A percentile compares a stretch with the other conserved stretches of the same genome.
Evolutionary conservation across 2,113 vertebrate genomes (phyloP).

Genomic region (Eupsittula cactorum): DNA sequence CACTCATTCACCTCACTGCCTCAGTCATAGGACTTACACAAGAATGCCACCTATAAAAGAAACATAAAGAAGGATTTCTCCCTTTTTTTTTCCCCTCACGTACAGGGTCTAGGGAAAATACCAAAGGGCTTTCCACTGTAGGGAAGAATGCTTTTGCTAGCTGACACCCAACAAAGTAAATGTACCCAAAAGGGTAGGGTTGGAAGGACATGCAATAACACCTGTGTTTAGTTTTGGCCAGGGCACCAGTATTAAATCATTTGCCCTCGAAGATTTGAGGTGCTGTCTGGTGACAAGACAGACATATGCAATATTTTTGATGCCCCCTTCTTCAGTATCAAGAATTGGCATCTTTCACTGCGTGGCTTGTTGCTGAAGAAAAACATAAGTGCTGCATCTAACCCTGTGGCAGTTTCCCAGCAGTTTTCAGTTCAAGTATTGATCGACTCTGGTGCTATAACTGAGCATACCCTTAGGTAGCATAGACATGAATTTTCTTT

Average conservation of each 20-base stretch:
- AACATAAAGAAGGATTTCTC: background rate
- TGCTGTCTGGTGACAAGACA: background rate
- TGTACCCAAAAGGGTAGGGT: background rate
- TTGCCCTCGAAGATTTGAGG: background rate
- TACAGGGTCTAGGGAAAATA: background rate
- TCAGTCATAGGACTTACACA: background rate
- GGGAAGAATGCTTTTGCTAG: background rate
- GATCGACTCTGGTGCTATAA: background rate
- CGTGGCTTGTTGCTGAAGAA: background rate
- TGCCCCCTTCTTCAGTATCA: background rate
- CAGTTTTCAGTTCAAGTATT: background rate
- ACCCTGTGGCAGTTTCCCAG: background rate
- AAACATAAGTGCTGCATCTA: background rate
- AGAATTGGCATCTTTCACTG: background rate
- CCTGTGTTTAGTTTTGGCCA: background rate
- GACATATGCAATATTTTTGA: background rate
- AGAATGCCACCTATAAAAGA: background rate
- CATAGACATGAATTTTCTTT: background rate
- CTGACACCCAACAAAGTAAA: background rate
- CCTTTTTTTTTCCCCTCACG: fast-evolving
- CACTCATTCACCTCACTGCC: background rate
- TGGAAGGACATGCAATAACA: background rate
- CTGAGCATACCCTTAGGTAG: background rate
- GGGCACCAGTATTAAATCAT: background rate
- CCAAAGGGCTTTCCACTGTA: background rate